These are phyloP conservation scores for Macrobrachium rosenbergii DNA, from an alignment of 1,140 invertebrate species.

Conservation along the genomic window DNA sequence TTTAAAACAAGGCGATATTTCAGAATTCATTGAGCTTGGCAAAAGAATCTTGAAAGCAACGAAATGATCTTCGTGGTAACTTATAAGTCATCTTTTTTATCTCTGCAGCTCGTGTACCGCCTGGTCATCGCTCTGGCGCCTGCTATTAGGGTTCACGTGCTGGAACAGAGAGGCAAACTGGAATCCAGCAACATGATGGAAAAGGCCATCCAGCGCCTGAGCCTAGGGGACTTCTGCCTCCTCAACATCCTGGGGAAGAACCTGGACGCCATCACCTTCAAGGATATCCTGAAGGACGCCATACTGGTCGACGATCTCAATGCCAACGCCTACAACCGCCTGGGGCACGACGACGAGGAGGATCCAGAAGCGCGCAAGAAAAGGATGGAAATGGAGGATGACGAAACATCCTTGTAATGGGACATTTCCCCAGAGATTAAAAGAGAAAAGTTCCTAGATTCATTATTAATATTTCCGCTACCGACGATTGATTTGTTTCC, in stretches of 20 bases:
- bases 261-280: constrained; percentile 66
- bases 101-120: constrained; percentile 64
- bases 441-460: too few relatives aligned
- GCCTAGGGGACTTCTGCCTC: constrained; percentile 68
- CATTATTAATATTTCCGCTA: too few relatives aligned
- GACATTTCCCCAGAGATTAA: too few relatives aligned
- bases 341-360: constrained; percentile 35
- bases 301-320: background rate
- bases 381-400: constrained; percentile 30
- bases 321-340: constrained; percentile 41
- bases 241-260: constrained; percentile 67
- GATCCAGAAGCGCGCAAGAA: constrained; percentile 43
- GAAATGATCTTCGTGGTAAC: too few relatives aligned
- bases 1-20: too few relatives aligned
- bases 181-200: constrained; percentile 38
- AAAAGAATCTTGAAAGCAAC: too few relatives aligned
- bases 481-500: too few relatives aligned
- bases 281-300: constrained; percentile 57
- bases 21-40: too few relatives aligned
- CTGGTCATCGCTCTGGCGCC: constrained; percentile 51
- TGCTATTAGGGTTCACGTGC: constrained; percentile 45
- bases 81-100: background rate
- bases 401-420: too few relatives aligned
- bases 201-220: constrained; percentile 33
- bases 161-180: constrained; percentile 59